A percentile compares a stretch with the other conserved stretches of the same genome.
phyloP scores from a whole-genome alignment of 2,797 vertebrate genomes.

The Hippopotamyrus pictus region DNA sequence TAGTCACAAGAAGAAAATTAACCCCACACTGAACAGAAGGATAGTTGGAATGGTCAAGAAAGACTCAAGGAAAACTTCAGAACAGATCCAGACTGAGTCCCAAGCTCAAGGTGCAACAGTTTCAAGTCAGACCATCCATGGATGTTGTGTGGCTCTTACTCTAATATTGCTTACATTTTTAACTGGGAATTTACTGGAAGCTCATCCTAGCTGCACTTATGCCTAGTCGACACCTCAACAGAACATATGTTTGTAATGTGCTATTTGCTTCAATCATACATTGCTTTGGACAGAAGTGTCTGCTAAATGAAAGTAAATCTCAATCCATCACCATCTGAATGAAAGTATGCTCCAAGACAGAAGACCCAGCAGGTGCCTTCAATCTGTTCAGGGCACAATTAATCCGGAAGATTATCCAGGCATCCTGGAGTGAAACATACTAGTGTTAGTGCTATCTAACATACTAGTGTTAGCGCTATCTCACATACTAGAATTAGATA shows the following conservation, averaged over 20 bases:
- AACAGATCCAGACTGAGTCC: neutral
- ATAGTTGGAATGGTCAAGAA: neutral
- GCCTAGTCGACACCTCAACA: neutral
- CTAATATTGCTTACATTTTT: neutral
- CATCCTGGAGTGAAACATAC: neutral
- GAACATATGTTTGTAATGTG: neutral
- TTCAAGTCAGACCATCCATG: neutral
- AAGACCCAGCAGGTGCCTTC: neutral
- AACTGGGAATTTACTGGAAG: neutral
- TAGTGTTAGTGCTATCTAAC: neutral
- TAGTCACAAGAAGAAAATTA: neutral
- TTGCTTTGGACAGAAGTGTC: neutral
- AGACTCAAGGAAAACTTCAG: neutral
- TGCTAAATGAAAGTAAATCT: neutral
- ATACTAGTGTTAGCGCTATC: neutral
- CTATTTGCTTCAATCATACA: neutral
- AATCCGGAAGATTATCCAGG: neutral
- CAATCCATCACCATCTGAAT: neutral
- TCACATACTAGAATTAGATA: neutral
- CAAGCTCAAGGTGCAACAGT: neutral
- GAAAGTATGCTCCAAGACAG: neutral
- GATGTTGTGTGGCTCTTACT: neutral
- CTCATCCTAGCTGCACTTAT: neutral
- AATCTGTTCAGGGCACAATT: neutral
- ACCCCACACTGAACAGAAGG: neutral